Evolutionary conservation across 2,113 vertebrate species (phyloP).

Genomic region (Machaerirhynchus nigripectus): DNA sequence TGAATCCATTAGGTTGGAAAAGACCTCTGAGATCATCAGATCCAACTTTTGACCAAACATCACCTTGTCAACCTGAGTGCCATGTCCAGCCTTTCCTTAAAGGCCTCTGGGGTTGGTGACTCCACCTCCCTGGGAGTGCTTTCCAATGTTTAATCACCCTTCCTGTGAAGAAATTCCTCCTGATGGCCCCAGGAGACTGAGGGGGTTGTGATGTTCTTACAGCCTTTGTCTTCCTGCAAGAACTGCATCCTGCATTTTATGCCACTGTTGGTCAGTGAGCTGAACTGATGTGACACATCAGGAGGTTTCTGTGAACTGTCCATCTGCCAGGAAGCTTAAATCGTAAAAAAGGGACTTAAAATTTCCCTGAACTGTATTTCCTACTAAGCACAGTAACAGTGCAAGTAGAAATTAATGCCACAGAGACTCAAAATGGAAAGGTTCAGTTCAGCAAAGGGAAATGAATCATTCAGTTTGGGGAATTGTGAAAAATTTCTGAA

Average conservation of each 20-base stretch:
- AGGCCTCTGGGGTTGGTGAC: background rate
- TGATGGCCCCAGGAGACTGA: background rate
- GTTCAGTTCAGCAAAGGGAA: background rate
- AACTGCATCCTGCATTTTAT: background rate
- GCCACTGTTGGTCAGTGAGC: background rate
- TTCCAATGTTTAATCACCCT: background rate
- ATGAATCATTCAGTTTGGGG: background rate
- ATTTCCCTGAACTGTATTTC: background rate
- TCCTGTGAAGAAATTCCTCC: background rate
- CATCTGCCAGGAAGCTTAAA: background rate
- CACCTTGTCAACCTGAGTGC: background rate
- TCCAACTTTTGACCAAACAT: background rate
- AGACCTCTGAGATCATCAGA: background rate
- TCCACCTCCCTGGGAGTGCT: background rate
- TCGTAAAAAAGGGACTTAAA: fast-evolving
- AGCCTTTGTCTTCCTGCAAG: background rate
- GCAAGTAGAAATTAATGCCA: background rate
- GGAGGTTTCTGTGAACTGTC: background rate
- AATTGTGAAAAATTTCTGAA: background rate
- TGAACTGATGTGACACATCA: background rate
- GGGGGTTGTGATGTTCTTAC: background rate
- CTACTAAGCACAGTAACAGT: background rate
- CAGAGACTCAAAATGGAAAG: background rate
- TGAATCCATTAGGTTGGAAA: background rate
- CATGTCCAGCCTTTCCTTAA: fast-evolving